A percentile compares a stretch with the other conserved stretches of the same genome.
phyloP scores from a whole-genome alignment of 2,888 invertebrate species.

The Lomographa bimaculata region DNA sequence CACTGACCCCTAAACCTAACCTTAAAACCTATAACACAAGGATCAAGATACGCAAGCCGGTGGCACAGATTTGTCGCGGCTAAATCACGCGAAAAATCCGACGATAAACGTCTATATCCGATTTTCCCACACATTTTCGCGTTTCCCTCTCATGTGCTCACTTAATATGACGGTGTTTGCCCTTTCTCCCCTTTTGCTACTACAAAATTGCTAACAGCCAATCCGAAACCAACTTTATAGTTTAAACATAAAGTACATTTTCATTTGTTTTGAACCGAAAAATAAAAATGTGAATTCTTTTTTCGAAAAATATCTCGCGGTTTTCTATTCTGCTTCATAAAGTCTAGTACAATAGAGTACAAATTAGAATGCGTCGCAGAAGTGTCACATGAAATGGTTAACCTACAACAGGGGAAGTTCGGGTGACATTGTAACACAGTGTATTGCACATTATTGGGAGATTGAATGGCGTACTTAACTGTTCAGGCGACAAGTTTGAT shows the following conservation, averaged over 20 bases:
- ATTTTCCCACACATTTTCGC: slow-evolving; percentile 82
- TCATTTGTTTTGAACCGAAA: slow-evolving; percentile 19
- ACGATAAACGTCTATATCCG: slow-evolving; percentile 83
- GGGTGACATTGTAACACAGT: slow-evolving; percentile 80
- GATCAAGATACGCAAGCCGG: slow-evolving; percentile 52
- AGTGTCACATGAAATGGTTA: slow-evolving; percentile 39
- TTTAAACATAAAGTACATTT: neutral
- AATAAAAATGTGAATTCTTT: slow-evolving; percentile 65
- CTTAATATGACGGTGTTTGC: slow-evolving; percentile 82
- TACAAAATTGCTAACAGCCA: slow-evolving; percentile 12
- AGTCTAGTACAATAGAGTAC: slow-evolving; percentile 28
- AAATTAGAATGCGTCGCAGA: slow-evolving; percentile 26
- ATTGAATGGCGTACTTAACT: slow-evolving; percentile 74
- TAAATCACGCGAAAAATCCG: slow-evolving; percentile 82
- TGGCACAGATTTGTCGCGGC: slow-evolving; percentile 77
- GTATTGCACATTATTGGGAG: slow-evolving; percentile 83
- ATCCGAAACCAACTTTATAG: slow-evolving; percentile 36
- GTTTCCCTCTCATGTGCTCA: slow-evolving; percentile 83
- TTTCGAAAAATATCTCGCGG: slow-evolving; percentile 41
- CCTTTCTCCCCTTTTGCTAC: slow-evolving; percentile 67
- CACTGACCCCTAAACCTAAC: slow-evolving; percentile 12
- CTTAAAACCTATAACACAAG: slow-evolving; percentile 15
- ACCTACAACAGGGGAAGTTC: slow-evolving; percentile 49
- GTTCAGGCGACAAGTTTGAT: slow-evolving; percentile 68
- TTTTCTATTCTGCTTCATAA: slow-evolving; percentile 10